These are phyloP conservation scores for Psephotus haematonotus DNA, from an alignment of 2,113 vertebrate species.

Conservation along the genomic window DNA sequence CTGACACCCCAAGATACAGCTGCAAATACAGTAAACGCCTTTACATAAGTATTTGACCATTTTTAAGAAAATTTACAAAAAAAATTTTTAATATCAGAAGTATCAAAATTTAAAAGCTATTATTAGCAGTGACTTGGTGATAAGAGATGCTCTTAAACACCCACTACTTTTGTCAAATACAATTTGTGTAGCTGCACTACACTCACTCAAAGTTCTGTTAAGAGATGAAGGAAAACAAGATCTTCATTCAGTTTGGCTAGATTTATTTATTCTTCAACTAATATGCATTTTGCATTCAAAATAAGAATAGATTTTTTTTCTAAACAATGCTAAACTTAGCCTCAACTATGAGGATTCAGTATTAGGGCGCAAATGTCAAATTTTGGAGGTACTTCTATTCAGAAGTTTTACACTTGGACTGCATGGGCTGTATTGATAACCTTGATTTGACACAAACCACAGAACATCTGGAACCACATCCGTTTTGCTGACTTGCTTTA, in stretches of 20 bases:
- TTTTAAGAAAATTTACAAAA: background rate
- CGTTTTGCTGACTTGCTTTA: background rate
- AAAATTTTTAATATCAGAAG: background rate
- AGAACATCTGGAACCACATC: background rate
- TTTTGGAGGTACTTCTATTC: background rate
- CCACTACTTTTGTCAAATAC: background rate
- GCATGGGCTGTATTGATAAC: background rate
- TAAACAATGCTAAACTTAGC: background rate
- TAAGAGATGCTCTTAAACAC: background rate
- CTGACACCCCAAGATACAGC: background rate
- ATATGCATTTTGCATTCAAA: background rate
- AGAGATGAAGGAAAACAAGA: background rate
- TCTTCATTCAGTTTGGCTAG: background rate
- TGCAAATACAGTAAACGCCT: background rate
- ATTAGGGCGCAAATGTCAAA: background rate
- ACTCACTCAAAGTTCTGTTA: background rate
- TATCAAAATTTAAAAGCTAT: background rate
- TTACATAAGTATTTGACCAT: background rate
- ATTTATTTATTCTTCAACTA: background rate
- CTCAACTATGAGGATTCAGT: background rate
- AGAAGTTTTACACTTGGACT: background rate
- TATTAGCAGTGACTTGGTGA: background rate
- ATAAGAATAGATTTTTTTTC: background rate
- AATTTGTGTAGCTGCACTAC: background rate
- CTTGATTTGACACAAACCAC: background rate